Conservation (phyloP, 2,888 invertebrate species). For the Amiota mariae region DNA sequence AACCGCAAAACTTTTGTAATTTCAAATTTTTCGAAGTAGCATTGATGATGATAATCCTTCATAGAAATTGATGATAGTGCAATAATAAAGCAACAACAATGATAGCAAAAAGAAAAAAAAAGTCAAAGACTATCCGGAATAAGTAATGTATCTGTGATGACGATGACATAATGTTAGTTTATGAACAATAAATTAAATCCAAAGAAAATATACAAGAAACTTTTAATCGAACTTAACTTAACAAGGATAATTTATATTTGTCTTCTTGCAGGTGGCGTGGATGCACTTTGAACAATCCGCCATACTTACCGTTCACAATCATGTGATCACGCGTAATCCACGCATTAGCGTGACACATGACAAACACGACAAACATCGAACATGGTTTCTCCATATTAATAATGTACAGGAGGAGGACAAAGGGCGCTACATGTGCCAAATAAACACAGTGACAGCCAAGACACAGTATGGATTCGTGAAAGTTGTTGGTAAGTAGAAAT, state of each 20-base stretch:
- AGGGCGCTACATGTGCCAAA: constrained; percentile 95
- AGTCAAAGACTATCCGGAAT: background rate
- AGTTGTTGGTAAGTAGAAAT: constrained; percentile 84
- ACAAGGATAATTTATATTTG: background rate
- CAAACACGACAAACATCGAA: constrained; percentile 85
- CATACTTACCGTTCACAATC: constrained; percentile 93
- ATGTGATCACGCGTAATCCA: constrained; percentile 94
- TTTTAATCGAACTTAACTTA: constrained; percentile 16
- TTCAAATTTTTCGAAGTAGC: constrained; percentile 35
- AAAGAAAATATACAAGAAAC: background rate
- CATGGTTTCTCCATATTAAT: constrained; percentile 94
- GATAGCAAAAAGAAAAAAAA: background rate
- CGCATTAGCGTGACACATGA: constrained; percentile 93
- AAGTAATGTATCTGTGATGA: constrained; percentile 51
- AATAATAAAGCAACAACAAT: constrained; percentile 2
- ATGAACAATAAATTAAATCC: constrained; percentile 45
- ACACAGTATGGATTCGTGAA: constrained; percentile 93
- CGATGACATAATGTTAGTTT: constrained; percentile 35
- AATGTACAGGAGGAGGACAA: constrained; percentile 93
- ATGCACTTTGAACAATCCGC: constrained; percentile 96
- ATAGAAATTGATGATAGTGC: constrained; percentile 64
- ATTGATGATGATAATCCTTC: constrained; percentile 59
- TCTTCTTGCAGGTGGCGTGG: constrained; percentile 87
- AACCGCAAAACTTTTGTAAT: constrained; percentile 45
- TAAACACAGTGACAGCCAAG: constrained; percentile 93